These are phyloP conservation scores for Leucozona laternaria DNA, from an alignment of 2,888 invertebrate genomes.

Conservation along the genomic window DNA sequence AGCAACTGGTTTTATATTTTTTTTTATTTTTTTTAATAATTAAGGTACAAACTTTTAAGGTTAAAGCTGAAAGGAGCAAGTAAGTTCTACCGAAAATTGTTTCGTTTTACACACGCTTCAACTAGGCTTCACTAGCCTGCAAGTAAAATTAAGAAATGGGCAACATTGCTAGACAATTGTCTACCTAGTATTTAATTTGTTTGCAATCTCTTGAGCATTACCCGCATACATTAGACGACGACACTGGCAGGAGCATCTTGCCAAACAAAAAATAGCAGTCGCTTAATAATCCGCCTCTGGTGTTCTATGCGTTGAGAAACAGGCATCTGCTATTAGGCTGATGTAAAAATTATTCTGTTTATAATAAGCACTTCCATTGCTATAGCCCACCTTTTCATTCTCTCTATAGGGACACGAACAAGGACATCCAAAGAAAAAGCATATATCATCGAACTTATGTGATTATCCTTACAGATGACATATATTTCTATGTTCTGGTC, in stretches of 20 bases:
- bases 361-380: constrained; percentile 17
- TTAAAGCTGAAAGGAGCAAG: too few species aligned
- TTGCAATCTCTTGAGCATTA: too few species aligned
- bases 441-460: constrained; percentile 69
- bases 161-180: too few species aligned
- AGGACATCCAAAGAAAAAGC: constrained; percentile 34
- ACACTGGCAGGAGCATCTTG: neutral
- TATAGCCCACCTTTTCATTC: neutral
- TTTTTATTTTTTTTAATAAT: neutral
- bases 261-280: neutral
- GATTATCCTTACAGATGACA: constrained; percentile 66
- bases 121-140: too few species aligned
- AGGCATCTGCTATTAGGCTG: constrained; percentile 22
- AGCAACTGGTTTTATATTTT: neutral
- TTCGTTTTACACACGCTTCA: too few species aligned
- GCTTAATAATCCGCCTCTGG: neutral
- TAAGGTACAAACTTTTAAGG: too few species aligned
- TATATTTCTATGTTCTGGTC: constrained; percentile 52
- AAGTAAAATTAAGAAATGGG: too few species aligned
- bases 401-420: constrained; percentile 19
- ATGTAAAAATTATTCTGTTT: constrained; percentile 23
- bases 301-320: constrained; percentile 8
- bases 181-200: too few species aligned
- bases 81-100: too few species aligned
- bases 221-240: too few species aligned